A percentile compares a stretch with the other conserved stretches of the same genome.
phyloP scores from a whole-genome alignment of 2,888 invertebrate genomes.

The Xylocampa areola region DNA sequence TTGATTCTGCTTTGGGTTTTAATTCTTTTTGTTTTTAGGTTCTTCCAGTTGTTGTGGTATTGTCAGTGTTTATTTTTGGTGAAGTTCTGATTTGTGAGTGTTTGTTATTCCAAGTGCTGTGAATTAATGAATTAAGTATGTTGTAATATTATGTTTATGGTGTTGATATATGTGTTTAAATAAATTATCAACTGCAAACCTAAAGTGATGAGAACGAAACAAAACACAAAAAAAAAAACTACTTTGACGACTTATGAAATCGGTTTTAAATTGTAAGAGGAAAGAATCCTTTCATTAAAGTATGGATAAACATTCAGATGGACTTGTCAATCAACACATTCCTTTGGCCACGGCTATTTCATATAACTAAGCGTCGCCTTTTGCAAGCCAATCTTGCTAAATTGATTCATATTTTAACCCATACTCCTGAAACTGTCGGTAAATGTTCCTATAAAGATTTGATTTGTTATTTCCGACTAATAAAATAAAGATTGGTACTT shows the following conservation, averaged over 20 bases:
- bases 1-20: constrained; percentile 44
- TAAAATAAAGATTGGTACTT: constrained; percentile 76
- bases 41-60: constrained; percentile 9
- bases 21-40: constrained; percentile 43
- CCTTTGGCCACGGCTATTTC: background rate
- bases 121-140: no score
- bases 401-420: constrained; percentile 17
- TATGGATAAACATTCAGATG: background rate
- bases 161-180: background rate
- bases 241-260: no score
- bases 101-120: background rate
- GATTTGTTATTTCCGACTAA: constrained; percentile 44
- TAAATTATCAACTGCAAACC: no score
- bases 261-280: background rate
- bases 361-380: constrained; percentile 64
- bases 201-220: no score
- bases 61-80: constrained; percentile 11
- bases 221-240: no score
- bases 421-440: constrained; percentile 3
- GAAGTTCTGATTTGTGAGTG: background rate
- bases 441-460: constrained; percentile 9
- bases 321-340: background rate
- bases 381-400: constrained; percentile 72
- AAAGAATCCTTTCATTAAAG: background rate
- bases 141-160: no score